Evolutionary conservation across 2,113 vertebrate genomes (phyloP).

Genomic region (Turnix velox): DNA sequence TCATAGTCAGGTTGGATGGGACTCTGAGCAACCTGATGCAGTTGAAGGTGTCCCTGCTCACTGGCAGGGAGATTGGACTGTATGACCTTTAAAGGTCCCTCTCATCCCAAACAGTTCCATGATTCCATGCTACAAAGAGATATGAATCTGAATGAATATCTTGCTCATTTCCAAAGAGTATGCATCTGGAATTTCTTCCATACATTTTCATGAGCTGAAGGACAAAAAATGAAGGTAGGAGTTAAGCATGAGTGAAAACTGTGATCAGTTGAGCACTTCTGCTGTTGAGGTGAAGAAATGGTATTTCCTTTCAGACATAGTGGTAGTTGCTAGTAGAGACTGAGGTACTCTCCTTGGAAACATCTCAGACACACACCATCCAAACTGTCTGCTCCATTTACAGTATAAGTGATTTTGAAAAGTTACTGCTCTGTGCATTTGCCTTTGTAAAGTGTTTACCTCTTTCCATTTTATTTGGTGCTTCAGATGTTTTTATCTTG

Average conservation of each 20-base stretch:
- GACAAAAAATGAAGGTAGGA: not conserved
- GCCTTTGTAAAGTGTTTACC: slow-evolving; percentile 16
- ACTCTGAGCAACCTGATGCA: not conserved
- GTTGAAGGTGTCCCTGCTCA: not conserved
- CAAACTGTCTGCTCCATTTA: not conserved
- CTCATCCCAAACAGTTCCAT: not conserved
- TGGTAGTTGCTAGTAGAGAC: too few relatives aligned
- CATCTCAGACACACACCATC: not conserved
- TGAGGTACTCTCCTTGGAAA: not conserved
- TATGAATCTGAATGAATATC: not conserved
- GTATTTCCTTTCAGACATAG: not conserved
- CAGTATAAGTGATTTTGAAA: not conserved
- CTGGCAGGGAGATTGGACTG: not conserved
- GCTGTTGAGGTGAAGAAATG: not conserved
- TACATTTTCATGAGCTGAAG: not conserved
- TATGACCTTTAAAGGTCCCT: not conserved
- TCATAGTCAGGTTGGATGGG: rapidly evolving
- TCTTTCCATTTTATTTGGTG: not conserved
- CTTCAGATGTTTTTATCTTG: not conserved
- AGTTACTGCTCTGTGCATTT: not conserved
- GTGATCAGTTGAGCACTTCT: not conserved
- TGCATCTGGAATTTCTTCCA: not conserved
- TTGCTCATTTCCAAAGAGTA: not conserved
- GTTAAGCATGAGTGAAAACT: not conserved
- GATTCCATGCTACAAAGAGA: not conserved